A percentile compares a stretch with the other conserved stretches of the same genome.
phyloP scores from a whole-genome alignment of 35 echinoderm and acorn worm species.

The Anneissia japonica region DNA sequence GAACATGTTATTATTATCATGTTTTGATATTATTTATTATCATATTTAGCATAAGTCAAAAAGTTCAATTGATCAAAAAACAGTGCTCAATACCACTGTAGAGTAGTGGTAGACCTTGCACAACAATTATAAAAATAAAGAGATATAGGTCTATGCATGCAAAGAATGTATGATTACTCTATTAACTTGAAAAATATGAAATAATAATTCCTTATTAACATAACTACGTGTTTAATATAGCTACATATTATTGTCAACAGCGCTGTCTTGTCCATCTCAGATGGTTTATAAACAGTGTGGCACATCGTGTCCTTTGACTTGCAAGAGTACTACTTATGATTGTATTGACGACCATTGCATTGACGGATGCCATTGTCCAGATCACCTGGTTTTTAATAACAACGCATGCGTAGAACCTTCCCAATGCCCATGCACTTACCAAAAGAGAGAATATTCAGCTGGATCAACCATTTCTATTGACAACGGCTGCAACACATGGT shows the following conservation, averaged over 20 bases:
- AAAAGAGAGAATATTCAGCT: not conserved
- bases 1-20: no score
- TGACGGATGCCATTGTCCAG: conserved; percentile 11
- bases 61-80: no score
- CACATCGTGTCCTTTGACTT: conserved; percentile 4
- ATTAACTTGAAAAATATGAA: no score
- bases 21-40: no score
- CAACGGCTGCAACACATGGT: conserved; percentile 6
- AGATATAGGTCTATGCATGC: no score
- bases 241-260: not conserved
- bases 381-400: not conserved
- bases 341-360: conserved; percentile 16
- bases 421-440: not conserved
- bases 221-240: no score
- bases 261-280: not conserved
- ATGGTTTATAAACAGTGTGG: conserved; percentile 7
- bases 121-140: no score
- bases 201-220: no score
- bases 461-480: not conserved
- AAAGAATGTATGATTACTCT: no score
- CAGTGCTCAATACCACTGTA: no score
- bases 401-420: not conserved
- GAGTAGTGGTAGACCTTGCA: no score
- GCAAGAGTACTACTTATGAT: not conserved
- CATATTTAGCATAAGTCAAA: no score